A percentile compares a stretch with the other conserved stretches of the same genome.
Evolutionary conservation across 2,797 vertebrate genomes (phyloP).

Genomic region (Labeo calbasu): DNA sequence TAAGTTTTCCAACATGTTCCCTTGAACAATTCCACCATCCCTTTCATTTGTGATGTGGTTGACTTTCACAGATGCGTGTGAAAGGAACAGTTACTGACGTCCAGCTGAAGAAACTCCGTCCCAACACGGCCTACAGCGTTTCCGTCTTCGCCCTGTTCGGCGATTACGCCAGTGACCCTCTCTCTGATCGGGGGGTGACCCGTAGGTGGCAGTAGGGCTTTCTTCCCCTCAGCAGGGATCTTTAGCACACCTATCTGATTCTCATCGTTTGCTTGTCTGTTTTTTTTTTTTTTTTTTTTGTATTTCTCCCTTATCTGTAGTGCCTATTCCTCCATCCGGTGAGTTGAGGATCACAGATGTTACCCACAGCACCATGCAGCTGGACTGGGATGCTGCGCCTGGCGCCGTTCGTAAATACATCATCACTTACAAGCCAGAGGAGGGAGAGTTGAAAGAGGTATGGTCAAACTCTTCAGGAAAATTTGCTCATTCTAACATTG

Average conservation of each 20-base stretch:
- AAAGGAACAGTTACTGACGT: constrained; percentile 75
- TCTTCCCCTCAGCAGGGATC: constrained; percentile 53
- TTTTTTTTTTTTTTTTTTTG: constrained; percentile 8
- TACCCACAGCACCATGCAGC: constrained; percentile 90
- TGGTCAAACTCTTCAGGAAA: constrained; percentile 40
- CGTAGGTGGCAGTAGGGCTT: constrained; percentile 78
- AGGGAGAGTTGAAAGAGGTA: constrained; percentile 89
- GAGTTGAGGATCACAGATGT: constrained; percentile 86
- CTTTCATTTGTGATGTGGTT: constrained; percentile 59
- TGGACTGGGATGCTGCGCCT: constrained; percentile 90
- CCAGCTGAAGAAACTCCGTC: constrained; percentile 86
- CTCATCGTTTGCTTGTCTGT: constrained; percentile 48
- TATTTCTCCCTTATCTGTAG: constrained; percentile 71
- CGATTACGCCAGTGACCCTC: constrained; percentile 86
- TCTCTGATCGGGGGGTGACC: constrained; percentile 89
- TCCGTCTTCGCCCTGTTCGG: constrained; percentile 84
- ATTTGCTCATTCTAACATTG: neutral
- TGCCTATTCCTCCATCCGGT: constrained; percentile 85
- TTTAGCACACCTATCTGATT: constrained; percentile 21
- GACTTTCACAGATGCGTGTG: constrained; percentile 61
- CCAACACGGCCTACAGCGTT: constrained; percentile 90
- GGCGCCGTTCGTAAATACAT: constrained; percentile 89
- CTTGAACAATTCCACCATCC: constrained; percentile 18
- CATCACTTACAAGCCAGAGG: constrained; percentile 86
- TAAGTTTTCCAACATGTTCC: constrained; percentile 9